Conservation (phyloP, 1,140 invertebrate genomes). For the Cherax destructor region DNA sequence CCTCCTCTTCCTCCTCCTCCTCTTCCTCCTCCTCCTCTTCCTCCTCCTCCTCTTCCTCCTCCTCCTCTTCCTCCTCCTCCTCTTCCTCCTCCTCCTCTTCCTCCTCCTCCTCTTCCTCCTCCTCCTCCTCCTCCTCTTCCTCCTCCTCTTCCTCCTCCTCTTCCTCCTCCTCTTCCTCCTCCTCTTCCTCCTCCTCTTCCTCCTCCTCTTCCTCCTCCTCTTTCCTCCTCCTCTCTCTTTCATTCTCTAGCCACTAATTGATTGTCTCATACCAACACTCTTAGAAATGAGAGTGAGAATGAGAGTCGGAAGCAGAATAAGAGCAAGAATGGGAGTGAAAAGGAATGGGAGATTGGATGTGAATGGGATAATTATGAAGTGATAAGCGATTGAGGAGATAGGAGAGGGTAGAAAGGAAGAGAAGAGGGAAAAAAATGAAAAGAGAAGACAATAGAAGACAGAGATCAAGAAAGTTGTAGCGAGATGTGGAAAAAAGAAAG, state of each 20-base stretch:
- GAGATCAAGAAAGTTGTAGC: too few relatives aligned
- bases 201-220: background rate
- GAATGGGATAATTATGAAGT: too few relatives aligned
- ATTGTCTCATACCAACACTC: background rate
- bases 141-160: background rate
- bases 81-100: too few relatives aligned
- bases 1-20: background rate
- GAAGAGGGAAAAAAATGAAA: too few relatives aligned
- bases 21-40: background rate
- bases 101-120: background rate
- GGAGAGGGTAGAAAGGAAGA: too few relatives aligned
- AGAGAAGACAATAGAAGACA: too few relatives aligned
- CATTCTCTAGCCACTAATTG: too few relatives aligned
- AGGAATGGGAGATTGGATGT: too few relatives aligned
- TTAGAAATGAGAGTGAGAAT: background rate
- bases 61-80: background rate
- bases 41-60: background rate
- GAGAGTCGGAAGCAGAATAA: conserved; percentile 2
- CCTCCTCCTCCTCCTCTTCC: too few relatives aligned
- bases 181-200: background rate
- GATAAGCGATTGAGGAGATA: too few relatives aligned
- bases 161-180: background rate
- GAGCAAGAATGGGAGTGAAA: background rate
- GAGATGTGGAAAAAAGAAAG: too few relatives aligned
- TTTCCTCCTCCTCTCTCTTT: background rate